phyloP scores from a whole-genome alignment of 1,140 invertebrate species.

The Procambarus clarkii region DNA sequence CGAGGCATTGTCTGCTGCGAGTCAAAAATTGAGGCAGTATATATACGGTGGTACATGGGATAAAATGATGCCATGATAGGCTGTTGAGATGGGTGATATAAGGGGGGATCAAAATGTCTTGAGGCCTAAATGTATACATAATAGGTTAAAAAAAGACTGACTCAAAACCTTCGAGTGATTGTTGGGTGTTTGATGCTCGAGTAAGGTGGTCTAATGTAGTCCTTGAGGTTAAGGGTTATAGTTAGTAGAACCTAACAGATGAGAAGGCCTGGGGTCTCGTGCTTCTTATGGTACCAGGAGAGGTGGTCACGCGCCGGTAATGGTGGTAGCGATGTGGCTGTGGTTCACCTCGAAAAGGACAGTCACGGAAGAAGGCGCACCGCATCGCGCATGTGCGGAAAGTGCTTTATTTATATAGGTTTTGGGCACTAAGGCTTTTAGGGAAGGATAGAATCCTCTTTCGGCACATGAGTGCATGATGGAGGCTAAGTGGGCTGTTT shows the following conservation, averaged over 20 bases:
- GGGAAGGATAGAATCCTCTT: not conserved
- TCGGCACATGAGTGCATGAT: not conserved
- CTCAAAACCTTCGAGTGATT: too few species aligned
- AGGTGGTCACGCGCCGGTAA: not conserved
- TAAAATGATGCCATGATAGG: too few species aligned
- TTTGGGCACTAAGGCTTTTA: constrained; percentile 10
- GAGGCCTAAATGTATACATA: too few species aligned
- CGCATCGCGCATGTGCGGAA: not conserved
- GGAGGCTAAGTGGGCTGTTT: not conserved
- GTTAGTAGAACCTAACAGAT: not conserved
- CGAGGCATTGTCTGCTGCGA: too few species aligned
- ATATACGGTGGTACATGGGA: too few species aligned
- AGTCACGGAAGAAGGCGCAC: not conserved
- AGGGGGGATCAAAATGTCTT: too few species aligned
- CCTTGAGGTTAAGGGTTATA: constrained; percentile 1
- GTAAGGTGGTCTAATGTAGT: not conserved
- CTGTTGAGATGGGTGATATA: too few species aligned
- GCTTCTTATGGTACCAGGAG: not conserved
- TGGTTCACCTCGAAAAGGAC: not conserved
- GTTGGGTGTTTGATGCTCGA: too few species aligned
- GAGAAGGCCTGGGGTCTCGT: not conserved
- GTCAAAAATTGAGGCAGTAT: too few species aligned
- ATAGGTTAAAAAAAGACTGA: too few species aligned
- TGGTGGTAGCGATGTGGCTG: not conserved
- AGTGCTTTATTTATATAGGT: not conserved